A percentile compares a stretch with the other conserved stretches of the same genome.
phyloP scores from a whole-genome alignment of 2,888 invertebrate genomes.

The Caenorhabditis sp. region DNA sequence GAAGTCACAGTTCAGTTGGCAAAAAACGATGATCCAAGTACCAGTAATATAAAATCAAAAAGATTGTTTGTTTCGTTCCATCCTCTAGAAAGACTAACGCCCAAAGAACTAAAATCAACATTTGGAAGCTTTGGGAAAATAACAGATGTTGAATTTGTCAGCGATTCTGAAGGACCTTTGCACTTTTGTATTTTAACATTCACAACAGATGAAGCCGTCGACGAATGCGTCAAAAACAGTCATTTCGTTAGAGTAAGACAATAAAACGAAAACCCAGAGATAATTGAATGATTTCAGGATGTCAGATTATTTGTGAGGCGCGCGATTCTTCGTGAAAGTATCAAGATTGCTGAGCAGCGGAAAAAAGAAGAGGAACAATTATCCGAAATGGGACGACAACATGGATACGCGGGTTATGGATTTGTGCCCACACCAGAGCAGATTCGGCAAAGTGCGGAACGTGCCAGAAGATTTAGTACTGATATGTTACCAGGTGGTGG shows the following conservation, averaged over 20 bases:
- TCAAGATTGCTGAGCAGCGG: conserved; percentile 43
- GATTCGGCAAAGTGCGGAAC: neutral
- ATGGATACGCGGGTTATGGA: neutral
- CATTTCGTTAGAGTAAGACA: conserved; percentile 17
- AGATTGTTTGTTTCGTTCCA: conserved; percentile 34
- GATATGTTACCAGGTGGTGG: neutral
- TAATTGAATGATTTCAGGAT: conserved; percentile 3
- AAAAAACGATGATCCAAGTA: neutral
- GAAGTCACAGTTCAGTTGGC: conserved; percentile 24
- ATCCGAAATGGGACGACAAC: neutral
- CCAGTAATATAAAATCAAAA: conserved; percentile 9
- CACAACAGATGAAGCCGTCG: conserved; percentile 12
- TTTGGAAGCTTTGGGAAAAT: conserved; percentile 37
- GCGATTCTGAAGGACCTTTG: conserved; percentile 34
- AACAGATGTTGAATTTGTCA: conserved; percentile 37
- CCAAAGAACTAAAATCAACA: conserved; percentile 17
- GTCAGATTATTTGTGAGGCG: conserved; percentile 28
- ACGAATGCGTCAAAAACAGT: conserved; percentile 13
- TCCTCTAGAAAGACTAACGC: conserved; percentile 21
- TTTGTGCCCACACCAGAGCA: neutral
- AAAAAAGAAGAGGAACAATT: conserved; percentile 15
- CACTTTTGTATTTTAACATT: conserved; percentile 41
- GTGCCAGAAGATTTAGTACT: neutral
- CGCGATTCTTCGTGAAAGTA: conserved; percentile 36
- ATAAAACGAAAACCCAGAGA: too few relatives aligned